These are phyloP conservation scores for Enteromius thamalakanensis DNA, from an alignment of 2,797 vertebrate species.

Conservation along the genomic window DNA sequence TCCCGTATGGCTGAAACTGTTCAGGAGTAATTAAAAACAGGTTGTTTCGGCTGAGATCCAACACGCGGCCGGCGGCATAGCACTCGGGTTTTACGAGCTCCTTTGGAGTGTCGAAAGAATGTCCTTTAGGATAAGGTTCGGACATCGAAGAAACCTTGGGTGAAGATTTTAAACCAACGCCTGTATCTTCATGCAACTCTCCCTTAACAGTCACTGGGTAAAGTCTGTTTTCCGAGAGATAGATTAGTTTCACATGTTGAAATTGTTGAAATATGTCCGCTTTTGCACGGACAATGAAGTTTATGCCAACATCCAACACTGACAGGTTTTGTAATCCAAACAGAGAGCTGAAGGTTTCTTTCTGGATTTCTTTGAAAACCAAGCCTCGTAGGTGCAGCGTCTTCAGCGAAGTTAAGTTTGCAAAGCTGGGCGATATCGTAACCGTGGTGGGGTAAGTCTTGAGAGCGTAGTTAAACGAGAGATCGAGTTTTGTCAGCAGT, in stretches of 20 bases:
- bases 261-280: conserved; percentile 74
- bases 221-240: conserved; percentile 83
- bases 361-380: conserved; percentile 82
- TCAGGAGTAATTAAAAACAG: conserved; percentile 80
- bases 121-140: conserved; percentile 41
- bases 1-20: conserved; percentile 73
- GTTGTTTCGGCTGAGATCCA: conserved; percentile 82
- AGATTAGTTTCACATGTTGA: conserved; percentile 71
- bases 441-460: conserved; percentile 75
- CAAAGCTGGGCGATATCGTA: conserved; percentile 80
- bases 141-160: conserved; percentile 49
- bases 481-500: conserved; percentile 79
- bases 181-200: rapidly evolving
- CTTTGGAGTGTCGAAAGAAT: conserved; percentile 53
- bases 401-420: conserved; percentile 78
- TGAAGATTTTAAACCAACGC: conserved; percentile 24
- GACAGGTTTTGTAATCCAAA: conserved; percentile 79
- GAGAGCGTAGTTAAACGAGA: conserved; percentile 88
- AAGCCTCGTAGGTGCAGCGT: conserved; percentile 82
- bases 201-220: conserved; percentile 65
- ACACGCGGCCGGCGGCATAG: conserved; percentile 73
- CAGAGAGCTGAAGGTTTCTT: conserved; percentile 72
- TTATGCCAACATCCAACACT: conserved; percentile 84
- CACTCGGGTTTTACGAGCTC: conserved; percentile 76
- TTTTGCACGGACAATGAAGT: conserved; percentile 86